These are phyloP conservation scores for Stegana nigrithorax DNA, from an alignment of 2,888 invertebrate species.

Conservation along the genomic window DNA sequence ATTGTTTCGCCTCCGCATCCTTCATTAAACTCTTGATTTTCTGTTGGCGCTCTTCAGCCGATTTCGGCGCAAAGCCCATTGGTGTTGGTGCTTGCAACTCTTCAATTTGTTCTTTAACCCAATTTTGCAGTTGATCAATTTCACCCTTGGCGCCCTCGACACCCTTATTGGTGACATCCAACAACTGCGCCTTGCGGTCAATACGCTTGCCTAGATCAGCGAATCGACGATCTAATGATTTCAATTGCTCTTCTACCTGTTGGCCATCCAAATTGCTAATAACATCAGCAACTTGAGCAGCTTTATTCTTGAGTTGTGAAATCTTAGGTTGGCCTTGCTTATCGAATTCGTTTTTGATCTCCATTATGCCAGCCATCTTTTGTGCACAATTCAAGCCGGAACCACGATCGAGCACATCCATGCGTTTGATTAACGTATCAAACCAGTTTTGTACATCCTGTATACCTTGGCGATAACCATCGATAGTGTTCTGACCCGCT, in stretches of 20 bases:
- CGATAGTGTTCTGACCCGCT: slow-evolving; percentile 80
- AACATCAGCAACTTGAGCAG: slow-evolving; percentile 79
- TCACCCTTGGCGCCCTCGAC: slow-evolving; percentile 85
- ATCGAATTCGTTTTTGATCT: slow-evolving; percentile 80
- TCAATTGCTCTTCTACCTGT: slow-evolving; percentile 90
- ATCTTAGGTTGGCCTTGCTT: slow-evolving; percentile 79
- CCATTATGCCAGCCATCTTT: slow-evolving; percentile 80
- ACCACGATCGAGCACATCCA: slow-evolving; percentile 86
- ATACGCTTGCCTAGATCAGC: slow-evolving; percentile 87
- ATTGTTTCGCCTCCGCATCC: slow-evolving; percentile 87
- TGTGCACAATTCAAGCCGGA: slow-evolving; percentile 84
- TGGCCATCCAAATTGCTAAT: slow-evolving; percentile 90
- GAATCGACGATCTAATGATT: slow-evolving; percentile 85
- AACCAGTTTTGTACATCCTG: slow-evolving; percentile 86
- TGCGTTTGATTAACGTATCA: slow-evolving; percentile 81
- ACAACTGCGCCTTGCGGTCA: slow-evolving; percentile 84
- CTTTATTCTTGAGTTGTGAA: slow-evolving; percentile 77
- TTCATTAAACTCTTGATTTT: slow-evolving; percentile 80
- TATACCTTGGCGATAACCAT: slow-evolving; percentile 80
- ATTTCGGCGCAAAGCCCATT: slow-evolving; percentile 82
- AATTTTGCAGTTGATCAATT: slow-evolving; percentile 82
- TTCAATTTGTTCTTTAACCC: slow-evolving; percentile 81
- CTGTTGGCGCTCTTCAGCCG: slow-evolving; percentile 80
- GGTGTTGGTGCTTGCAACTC: slow-evolving; percentile 76
- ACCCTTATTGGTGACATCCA: slow-evolving; percentile 86